Evolutionary conservation across 2,113 vertebrate species (phyloP).

Genomic region (Emydura subglobosa): DNA sequence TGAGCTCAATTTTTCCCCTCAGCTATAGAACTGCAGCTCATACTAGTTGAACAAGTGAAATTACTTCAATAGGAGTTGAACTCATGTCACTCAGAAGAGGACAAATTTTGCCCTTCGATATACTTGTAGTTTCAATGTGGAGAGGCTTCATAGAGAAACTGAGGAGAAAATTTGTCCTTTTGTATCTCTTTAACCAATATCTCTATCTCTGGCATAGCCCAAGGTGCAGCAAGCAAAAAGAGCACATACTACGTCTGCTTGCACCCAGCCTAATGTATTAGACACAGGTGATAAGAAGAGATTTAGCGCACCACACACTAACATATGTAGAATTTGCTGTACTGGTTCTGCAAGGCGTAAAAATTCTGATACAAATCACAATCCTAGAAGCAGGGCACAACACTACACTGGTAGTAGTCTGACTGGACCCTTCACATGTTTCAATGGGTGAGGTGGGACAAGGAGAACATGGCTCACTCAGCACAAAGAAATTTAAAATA

Average conservation of each 20-base stretch:
- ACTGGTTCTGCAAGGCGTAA: not conserved
- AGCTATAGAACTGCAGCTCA: no score
- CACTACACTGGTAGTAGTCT: rapidly evolving
- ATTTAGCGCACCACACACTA: not conserved
- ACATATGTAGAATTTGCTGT: not conserved
- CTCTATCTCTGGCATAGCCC: not conserved
- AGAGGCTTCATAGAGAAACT: not conserved
- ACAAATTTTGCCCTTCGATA: not conserved
- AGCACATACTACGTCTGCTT: not conserved
- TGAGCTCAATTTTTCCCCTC: no score
- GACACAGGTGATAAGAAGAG: not conserved
- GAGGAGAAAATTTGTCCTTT: not conserved
- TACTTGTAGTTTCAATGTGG: not conserved
- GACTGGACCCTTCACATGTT: not conserved
- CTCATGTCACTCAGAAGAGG: not conserved
- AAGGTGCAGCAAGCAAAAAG: not conserved
- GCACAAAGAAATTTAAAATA: not conserved
- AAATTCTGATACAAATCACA: not conserved
- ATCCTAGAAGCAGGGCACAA: not conserved
- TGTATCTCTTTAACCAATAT: not conserved
- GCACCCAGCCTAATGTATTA: not conserved
- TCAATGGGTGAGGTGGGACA: not conserved
- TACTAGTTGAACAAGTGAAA: not conserved
- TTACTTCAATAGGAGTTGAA: not conserved
- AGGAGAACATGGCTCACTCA: not conserved